Evolutionary conservation across 2,888 invertebrate genomes (phyloP).

Genomic region (Stenodera caucasica): DNA sequence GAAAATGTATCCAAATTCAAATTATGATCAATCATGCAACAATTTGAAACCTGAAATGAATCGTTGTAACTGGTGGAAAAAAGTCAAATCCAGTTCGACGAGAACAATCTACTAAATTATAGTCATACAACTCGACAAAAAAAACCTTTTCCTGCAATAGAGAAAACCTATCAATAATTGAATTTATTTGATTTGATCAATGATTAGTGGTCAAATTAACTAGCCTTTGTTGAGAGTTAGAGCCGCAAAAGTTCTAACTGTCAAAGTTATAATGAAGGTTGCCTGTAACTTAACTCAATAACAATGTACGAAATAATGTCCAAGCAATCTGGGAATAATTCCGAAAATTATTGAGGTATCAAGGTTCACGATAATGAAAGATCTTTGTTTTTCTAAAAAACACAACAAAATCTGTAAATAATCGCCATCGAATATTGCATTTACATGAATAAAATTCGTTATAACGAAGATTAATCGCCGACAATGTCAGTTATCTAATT

Average conservation of each 20-base stretch:
- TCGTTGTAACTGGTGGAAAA: not conserved
- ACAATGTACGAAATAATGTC: no score
- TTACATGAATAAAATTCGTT: not conserved
- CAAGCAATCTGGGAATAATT: no score
- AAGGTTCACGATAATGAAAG: no score
- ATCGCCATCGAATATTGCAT: no score
- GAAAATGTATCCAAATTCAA: not conserved
- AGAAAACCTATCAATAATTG: no score
- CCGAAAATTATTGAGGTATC: not conserved
- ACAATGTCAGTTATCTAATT: not conserved
- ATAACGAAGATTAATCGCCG: not conserved
- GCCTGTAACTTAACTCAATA: no score
- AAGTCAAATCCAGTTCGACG: not conserved
- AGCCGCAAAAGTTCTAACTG: constrained; percentile 18
- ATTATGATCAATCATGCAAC: no score
- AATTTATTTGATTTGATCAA: constrained; percentile 5
- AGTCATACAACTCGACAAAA: not conserved
- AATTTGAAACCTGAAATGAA: no score
- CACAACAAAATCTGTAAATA: no score
- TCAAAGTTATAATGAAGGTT: constrained; percentile 23
- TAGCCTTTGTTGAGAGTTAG: not conserved
- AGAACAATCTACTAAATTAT: no score
- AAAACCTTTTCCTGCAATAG: not conserved
- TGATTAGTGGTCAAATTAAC: constrained; percentile 16
- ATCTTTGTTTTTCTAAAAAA: no score